Percentiles rank a stretch among this genome's conserved stretches.
Conservation (phyloP, 2,797 vertebrate species). For the Vespertilio murinus region DNA sequence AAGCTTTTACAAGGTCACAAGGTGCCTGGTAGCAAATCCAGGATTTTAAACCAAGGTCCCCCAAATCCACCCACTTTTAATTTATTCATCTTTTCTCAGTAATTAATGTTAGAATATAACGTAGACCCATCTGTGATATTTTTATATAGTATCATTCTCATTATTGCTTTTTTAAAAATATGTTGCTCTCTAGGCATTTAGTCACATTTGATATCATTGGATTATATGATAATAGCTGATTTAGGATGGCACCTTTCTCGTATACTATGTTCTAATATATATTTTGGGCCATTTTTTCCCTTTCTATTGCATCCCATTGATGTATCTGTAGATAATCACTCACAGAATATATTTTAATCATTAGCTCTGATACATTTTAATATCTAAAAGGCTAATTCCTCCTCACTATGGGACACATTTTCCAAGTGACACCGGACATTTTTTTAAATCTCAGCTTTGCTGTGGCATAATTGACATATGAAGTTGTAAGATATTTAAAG, state of each 20-base stretch:
- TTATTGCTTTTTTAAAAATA: not conserved
- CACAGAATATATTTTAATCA: not conserved
- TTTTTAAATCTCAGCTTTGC: not conserved
- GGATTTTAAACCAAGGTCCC: not conserved
- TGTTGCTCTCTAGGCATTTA: not conserved
- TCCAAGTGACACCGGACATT: not conserved
- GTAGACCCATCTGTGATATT: not conserved
- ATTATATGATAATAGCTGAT: not conserved
- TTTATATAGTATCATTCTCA: not conserved
- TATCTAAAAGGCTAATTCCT: not conserved
- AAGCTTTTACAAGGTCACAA: slow-evolving; percentile 1
- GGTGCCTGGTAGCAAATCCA: not conserved
- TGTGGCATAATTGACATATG: not conserved
- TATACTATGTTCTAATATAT: not conserved
- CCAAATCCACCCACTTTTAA: not conserved
- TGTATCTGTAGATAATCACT: not conserved
- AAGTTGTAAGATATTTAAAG: not conserved
- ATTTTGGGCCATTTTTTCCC: not conserved
- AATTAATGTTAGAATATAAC: not conserved
- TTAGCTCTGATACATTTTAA: not conserved
- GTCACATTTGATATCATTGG: not conserved
- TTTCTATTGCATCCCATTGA: not conserved
- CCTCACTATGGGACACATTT: not conserved
- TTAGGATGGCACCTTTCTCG: not conserved
- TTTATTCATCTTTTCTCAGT: not conserved